A percentile compares a stretch with the other conserved stretches of the same genome.
Conservation (phyloP, 2,113 vertebrate genomes). For the Artemisiospiza belli region DNA sequence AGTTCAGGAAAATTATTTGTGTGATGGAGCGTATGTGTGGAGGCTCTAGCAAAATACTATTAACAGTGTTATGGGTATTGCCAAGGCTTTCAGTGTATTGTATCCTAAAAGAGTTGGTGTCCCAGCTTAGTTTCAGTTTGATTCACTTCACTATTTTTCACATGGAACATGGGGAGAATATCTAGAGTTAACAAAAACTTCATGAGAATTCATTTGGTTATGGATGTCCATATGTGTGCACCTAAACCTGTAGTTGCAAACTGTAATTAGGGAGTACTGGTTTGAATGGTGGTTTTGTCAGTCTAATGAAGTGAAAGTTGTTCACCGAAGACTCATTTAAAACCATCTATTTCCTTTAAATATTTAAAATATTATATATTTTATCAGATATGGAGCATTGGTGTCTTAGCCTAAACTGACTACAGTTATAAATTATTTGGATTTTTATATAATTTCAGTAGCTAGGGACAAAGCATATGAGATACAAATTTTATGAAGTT, state of each 20-base stretch:
- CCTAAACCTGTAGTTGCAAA: not conserved
- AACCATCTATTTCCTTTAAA: not conserved
- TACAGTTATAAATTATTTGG: not conserved
- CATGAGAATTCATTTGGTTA: not conserved
- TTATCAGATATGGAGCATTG: not conserved
- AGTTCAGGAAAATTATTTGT: not conserved
- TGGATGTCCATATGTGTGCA: not conserved
- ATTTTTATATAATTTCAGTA: constrained; percentile 12
- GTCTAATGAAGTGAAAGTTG: not conserved
- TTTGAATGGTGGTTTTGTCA: not conserved
- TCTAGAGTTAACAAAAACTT: not conserved
- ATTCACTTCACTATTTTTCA: not conserved
- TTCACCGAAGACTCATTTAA: not conserved
- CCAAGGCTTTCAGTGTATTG: not conserved
- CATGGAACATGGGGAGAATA: not conserved
- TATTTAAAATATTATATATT: not conserved
- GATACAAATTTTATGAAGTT: constrained; percentile 27
- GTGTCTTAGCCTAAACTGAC: not conserved
- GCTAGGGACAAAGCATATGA: not conserved
- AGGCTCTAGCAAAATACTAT: not conserved
- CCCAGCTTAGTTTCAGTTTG: not conserved
- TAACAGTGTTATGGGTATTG: not conserved
- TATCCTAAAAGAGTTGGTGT: not conserved
- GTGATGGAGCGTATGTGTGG: not conserved
- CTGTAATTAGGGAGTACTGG: not conserved